Conservation (phyloP, 1,140 invertebrate genomes). For the Drosophila ambigua region DNA sequence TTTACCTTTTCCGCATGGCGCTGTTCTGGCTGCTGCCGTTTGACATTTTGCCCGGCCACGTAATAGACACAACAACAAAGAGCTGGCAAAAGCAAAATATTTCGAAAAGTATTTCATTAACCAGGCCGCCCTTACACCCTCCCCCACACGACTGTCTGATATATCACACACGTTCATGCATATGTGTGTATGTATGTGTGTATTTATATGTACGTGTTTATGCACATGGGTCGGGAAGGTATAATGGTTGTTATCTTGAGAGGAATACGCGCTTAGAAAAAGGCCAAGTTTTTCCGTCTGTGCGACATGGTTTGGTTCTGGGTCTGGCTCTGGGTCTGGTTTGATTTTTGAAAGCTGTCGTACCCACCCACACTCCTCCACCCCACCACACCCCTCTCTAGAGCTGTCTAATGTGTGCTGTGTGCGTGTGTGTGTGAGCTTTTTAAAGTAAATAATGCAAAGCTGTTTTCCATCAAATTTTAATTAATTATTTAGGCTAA, state of each 20-base stretch:
- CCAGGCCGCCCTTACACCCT: conserved; percentile 19
- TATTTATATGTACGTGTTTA: no score
- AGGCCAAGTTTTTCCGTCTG: conserved; percentile 60
- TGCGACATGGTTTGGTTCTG: background rate
- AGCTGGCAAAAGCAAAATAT: conserved; percentile 57
- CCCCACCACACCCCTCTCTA: conserved; percentile 18
- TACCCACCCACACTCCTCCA: conserved; percentile 10
- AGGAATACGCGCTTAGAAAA: conserved; percentile 60
- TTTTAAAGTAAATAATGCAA: conserved; percentile 84
- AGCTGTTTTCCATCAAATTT: conserved; percentile 84
- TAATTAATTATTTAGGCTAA: conserved; percentile 84
- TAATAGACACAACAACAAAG: conserved; percentile 65
- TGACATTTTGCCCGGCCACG: conserved; percentile 77
- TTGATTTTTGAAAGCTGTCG: conserved; percentile 66
- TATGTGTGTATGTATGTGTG: background rate
- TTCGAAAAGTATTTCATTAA: conserved; percentile 81
- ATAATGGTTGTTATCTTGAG: conserved; percentile 55
- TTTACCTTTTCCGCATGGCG: conserved; percentile 6
- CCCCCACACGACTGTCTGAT: no score
- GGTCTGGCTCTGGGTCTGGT: conserved; percentile 46
- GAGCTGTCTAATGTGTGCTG: conserved; percentile 42
- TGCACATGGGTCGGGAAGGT: no score
- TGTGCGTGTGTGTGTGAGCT: conserved; percentile 46
- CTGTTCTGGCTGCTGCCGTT: conserved; percentile 51
- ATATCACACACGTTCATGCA: background rate